Conservation (phyloP, 2,797 vertebrate genomes). For the Pogoniulus pusillus region DNA sequence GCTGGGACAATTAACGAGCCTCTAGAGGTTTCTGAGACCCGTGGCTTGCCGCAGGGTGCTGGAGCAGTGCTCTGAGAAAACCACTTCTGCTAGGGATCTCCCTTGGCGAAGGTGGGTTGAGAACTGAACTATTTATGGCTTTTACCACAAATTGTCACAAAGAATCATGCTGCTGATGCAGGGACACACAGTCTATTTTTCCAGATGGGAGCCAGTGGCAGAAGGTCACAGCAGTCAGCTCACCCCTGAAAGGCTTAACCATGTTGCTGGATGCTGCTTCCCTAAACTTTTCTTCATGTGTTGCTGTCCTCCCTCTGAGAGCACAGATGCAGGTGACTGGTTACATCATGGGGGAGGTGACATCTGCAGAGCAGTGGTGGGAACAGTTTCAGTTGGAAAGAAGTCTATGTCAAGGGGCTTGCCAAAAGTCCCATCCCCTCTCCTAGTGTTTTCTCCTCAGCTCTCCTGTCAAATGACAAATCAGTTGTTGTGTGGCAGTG, state of each 20-base stretch:
- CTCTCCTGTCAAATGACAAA: background rate
- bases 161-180: background rate
- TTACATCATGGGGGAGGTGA: background rate
- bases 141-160: background rate
- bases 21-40: background rate
- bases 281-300: background rate
- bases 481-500: background rate
- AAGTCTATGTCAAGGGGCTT: rapidly evolving
- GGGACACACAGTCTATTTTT: background rate
- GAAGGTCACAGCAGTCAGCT: background rate
- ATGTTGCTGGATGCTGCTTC: background rate
- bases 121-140: background rate
- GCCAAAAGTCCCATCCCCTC: rapidly evolving
- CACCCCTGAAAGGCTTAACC: background rate
- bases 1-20: background rate
- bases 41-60: rapidly evolving
- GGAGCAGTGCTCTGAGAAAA: background rate
- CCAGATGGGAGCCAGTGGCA: background rate
- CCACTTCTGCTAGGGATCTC: background rate
- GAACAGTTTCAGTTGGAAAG: background rate
- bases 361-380: background rate
- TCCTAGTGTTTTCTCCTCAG: background rate
- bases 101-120: rapidly evolving
- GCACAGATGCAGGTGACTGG: background rate
- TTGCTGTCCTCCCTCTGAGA: background rate